A percentile compares a stretch with the other conserved stretches of the same genome.
Conservation (phyloP, 2,888 invertebrate genomes). For the Trachelus troglodyta region DNA sequence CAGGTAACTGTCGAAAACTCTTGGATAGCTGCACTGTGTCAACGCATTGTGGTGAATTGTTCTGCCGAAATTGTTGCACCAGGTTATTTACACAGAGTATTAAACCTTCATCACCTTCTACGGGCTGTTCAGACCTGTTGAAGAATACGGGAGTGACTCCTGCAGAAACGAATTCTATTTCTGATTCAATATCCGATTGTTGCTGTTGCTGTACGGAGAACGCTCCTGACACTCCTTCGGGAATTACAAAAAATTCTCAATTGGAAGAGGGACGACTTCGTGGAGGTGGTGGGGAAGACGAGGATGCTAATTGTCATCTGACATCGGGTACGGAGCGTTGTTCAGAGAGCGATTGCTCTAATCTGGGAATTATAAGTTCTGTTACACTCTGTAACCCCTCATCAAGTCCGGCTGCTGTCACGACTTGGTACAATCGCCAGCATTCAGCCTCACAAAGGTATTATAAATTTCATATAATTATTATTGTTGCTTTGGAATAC, state of each 20-base stretch:
- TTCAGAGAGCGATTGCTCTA: conserved; percentile 27
- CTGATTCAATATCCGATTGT: conserved; percentile 29
- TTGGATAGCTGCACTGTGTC: conserved; percentile 54
- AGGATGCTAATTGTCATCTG: conserved; percentile 16
- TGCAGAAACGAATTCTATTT: conserved; percentile 15
- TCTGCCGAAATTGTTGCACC: conserved; percentile 56
- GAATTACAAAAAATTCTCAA: conserved; percentile 5
- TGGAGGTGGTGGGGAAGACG: conserved; percentile 37
- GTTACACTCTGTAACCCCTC: conserved; percentile 28
- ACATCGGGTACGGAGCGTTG: conserved; percentile 22
- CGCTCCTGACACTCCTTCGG: conserved; percentile 5
- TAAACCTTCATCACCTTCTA: conserved; percentile 6
- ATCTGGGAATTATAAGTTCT: conserved; percentile 23
- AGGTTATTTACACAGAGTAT: conserved; percentile 31
- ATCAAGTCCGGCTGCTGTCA: conserved; percentile 30
- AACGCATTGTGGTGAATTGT: conserved; percentile 55
- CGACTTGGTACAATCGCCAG: conserved; percentile 41
- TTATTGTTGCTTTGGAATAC: background rate
- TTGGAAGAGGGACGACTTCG: conserved; percentile 35
- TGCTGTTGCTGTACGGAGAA: conserved; percentile 25
- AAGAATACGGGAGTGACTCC: background rate
- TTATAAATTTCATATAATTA: background rate
- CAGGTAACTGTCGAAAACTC: conserved; percentile 60
- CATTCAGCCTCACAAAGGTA: conserved; percentile 21
- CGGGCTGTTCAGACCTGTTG: background rate